phyloP scores from a whole-genome alignment of 2,113 vertebrate genomes.

The Ptilorrhoa leucosticta region DNA sequence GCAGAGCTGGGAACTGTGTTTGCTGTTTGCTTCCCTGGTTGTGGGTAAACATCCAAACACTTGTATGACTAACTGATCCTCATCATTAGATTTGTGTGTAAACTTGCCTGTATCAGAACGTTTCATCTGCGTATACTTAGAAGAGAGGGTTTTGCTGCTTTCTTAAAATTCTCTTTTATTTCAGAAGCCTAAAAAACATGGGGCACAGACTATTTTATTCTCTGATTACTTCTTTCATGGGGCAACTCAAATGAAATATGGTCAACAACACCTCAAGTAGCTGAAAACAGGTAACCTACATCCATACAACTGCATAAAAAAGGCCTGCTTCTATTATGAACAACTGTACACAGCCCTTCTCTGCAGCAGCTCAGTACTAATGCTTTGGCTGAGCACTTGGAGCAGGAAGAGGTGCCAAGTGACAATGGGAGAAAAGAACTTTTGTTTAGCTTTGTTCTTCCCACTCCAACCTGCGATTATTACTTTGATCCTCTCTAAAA shows the following conservation, averaged over 20 bases:
- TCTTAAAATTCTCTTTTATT: background rate
- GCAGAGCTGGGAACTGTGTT: background rate
- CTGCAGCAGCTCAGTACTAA: background rate
- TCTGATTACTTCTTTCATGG: background rate
- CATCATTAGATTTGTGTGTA: background rate
- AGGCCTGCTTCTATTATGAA: background rate
- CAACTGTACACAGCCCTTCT: background rate
- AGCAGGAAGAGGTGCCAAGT: background rate
- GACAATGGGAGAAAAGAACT: background rate
- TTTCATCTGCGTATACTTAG: background rate
- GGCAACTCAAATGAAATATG: background rate
- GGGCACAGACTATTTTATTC: background rate
- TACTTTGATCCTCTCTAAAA: background rate
- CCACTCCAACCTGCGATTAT: background rate
- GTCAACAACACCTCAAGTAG: background rate
- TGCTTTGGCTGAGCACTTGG: background rate
- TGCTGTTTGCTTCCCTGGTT: background rate
- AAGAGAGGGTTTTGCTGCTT: background rate
- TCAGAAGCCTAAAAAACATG: background rate
- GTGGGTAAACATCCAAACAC: conserved; percentile 2
- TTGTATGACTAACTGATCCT: conserved; percentile 3
- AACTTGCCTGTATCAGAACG: background rate
- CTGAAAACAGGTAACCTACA: background rate
- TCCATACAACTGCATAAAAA: background rate
- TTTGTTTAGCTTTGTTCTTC: background rate